Conservation (phyloP, 2,113 vertebrate genomes). For the Promerops cafer region DNA sequence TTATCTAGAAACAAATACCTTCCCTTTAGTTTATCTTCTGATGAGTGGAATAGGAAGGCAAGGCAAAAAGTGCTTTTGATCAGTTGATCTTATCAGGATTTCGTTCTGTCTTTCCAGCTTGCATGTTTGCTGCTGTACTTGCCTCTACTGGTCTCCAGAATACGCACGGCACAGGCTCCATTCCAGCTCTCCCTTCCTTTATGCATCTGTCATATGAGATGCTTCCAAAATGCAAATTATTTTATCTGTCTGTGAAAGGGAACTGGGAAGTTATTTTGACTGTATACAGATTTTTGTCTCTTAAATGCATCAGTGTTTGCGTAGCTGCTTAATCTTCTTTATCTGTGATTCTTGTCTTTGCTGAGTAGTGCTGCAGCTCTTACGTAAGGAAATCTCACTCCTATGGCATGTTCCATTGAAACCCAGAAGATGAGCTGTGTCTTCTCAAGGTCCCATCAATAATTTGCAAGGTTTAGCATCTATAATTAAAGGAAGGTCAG, state of each 20-base stretch:
- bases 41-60: not conserved
- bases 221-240: not conserved
- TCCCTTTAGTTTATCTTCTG: not conserved
- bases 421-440: not conserved
- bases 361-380: not conserved
- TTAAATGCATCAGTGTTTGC: not conserved
- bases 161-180: not conserved
- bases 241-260: not conserved
- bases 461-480: not conserved
- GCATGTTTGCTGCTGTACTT: slow-evolving; percentile 36
- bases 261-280: not conserved
- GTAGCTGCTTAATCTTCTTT: not conserved
- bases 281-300: not conserved
- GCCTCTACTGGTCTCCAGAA: not conserved
- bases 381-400: not conserved
- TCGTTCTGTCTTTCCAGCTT: not conserved
- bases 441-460: not conserved
- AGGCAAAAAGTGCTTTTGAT: slow-evolving; percentile 22
- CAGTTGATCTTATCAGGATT: slow-evolving; percentile 68
- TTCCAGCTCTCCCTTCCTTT: not conserved
- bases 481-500: not conserved
- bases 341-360: not conserved
- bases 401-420: not conserved
- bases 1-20: not conserved
- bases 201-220: not conserved